Evolutionary conservation across 2,113 vertebrate species (phyloP).

Genomic region (Meriones unguiculatus): DNA sequence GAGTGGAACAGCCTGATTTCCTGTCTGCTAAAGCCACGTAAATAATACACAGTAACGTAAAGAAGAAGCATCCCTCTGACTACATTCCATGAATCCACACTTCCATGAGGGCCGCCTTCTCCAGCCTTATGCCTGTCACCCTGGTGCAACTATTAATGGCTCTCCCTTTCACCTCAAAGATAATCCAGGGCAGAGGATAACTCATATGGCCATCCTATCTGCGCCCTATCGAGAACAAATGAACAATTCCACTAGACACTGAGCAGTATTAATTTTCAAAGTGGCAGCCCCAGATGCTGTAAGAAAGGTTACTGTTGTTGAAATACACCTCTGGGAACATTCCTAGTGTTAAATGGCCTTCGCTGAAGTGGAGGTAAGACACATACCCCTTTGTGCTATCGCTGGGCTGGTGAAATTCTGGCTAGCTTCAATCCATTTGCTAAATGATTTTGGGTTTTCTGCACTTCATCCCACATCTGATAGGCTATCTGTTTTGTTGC

Average conservation of each 20-base stretch:
- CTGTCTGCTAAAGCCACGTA: conserved; percentile 33
- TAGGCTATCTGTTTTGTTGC: conserved; percentile 66
- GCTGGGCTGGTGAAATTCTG: conserved; percentile 71
- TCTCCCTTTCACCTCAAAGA: conserved; percentile 42
- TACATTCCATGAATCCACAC: background rate
- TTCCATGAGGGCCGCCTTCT: background rate
- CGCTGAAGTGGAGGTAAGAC: conserved; percentile 58
- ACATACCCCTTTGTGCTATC: conserved; percentile 76
- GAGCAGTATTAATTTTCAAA: conserved; percentile 72
- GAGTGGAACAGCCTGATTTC: background rate
- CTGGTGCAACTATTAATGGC: background rate
- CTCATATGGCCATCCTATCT: conserved; percentile 26
- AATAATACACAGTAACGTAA: background rate
- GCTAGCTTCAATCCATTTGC: conserved; percentile 72
- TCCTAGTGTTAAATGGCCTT: conserved; percentile 75
- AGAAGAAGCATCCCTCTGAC: conserved; percentile 20
- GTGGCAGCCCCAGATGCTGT: conserved; percentile 53
- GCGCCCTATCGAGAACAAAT: conserved; percentile 60
- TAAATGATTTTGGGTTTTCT: conserved; percentile 73
- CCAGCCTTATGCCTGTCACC: background rate
- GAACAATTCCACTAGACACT: conserved; percentile 52
- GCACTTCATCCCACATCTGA: conserved; percentile 68
- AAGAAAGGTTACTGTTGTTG: conserved; percentile 61
- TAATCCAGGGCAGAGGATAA: background rate
- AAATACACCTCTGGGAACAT: conserved; percentile 70